Conservation (phyloP, 2,113 vertebrate genomes). For the Acanthochromis polyacanthus region DNA sequence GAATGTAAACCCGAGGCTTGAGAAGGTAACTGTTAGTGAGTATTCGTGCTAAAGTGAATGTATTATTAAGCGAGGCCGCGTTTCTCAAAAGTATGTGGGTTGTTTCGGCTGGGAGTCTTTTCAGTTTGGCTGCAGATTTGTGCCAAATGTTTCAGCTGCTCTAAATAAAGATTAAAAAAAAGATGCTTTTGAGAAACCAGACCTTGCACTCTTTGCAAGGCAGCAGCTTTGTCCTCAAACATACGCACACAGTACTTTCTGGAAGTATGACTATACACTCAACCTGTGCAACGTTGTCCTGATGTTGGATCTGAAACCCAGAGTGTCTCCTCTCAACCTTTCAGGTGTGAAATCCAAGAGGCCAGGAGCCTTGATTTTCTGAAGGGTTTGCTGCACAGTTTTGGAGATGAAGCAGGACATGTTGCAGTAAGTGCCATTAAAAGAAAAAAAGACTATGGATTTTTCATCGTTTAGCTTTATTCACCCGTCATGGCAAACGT, state of each 20-base stretch:
- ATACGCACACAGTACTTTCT: constrained; percentile 8
- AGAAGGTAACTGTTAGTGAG: constrained; percentile 5
- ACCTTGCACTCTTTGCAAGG: not conserved
- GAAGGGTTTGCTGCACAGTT: not conserved
- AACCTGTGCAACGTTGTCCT: not conserved
- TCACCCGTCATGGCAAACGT: not conserved
- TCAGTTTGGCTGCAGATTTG: constrained; percentile 17
- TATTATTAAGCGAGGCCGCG: constrained; percentile 26
- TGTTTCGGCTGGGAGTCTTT: not conserved
- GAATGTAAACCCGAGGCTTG: constrained; percentile 62
- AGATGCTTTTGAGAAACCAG: constrained; percentile 30
- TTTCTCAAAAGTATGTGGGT: constrained; percentile 32
- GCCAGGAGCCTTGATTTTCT: not conserved
- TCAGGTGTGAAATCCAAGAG: not conserved
- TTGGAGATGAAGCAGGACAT: constrained; percentile 2
- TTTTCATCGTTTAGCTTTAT: not conserved
- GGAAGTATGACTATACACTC: not conserved
- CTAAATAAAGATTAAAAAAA: not conserved
- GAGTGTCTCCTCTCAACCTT: constrained; percentile 11
- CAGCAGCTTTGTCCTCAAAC: constrained; percentile 20
- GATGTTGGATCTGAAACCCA: constrained; percentile 5
- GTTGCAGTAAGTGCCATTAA: constrained; percentile 55
- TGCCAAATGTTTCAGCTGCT: constrained; percentile 45
- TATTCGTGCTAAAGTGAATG: constrained; percentile 60
- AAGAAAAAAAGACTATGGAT: not conserved